A percentile compares a stretch with the other conserved stretches of the same genome.
Evolutionary conservation across 2,797 vertebrate genomes (phyloP).

Genomic region (Girardinus metallicus): DNA sequence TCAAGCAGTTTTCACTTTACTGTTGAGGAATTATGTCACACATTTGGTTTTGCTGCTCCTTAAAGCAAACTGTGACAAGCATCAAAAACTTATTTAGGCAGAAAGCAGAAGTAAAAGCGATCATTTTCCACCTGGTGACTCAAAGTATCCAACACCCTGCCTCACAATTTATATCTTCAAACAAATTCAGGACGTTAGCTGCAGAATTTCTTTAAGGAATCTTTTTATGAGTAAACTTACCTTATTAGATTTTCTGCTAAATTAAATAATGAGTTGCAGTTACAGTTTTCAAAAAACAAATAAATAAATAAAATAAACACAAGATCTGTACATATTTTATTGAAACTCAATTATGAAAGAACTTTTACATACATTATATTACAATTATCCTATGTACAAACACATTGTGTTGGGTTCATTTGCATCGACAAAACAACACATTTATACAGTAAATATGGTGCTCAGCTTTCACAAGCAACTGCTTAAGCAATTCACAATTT

Average conservation of each 20-base stretch:
- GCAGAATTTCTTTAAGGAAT: neutral
- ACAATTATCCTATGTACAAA: conserved; percentile 85
- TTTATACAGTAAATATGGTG: conserved; percentile 86
- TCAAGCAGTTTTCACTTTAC: neutral
- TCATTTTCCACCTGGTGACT: neutral
- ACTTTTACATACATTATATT: conserved; percentile 81
- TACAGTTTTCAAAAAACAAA: neutral
- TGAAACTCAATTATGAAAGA: conserved; percentile 71
- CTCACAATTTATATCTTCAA: neutral
- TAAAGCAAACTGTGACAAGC: neutral
- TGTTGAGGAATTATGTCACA: neutral
- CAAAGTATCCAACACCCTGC: neutral
- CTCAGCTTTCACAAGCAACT: conserved; percentile 75
- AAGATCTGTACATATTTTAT: conserved; percentile 81
- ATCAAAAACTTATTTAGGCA: neutral
- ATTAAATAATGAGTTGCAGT: neutral
- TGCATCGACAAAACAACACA: conserved; percentile 72
- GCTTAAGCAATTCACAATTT: conserved; percentile 60
- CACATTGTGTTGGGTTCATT: conserved; percentile 67
- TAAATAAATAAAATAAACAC: conserved; percentile 2
- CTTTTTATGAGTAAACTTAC: neutral
- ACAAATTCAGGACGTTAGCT: neutral
- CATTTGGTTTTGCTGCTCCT: neutral
- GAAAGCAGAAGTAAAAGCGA: neutral
- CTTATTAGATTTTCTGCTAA: neutral